Percentiles rank a stretch among this genome's conserved stretches.
phyloP scores from a whole-genome alignment of 2,888 invertebrate genomes.

The Euplagia quadripunctaria region DNA sequence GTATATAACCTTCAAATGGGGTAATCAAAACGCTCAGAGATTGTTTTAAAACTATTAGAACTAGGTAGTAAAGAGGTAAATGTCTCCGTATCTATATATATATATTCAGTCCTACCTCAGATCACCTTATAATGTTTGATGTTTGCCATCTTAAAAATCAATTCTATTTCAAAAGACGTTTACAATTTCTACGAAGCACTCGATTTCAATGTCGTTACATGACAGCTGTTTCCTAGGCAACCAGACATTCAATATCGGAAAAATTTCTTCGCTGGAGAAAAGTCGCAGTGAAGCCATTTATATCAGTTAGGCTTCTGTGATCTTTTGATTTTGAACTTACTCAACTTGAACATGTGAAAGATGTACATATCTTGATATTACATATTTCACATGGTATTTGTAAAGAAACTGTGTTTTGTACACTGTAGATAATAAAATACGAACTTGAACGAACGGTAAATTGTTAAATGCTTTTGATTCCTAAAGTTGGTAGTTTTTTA shows the following conservation, averaged over 20 bases:
- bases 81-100: too few species aligned
- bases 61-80: too few species aligned
- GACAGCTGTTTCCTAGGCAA: conserved; percentile 1
- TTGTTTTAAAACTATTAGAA: too few species aligned
- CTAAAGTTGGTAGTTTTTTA: neutral
- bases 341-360: neutral
- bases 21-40: too few species aligned
- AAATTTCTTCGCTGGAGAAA: conserved; percentile 1
- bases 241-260: conserved; percentile 7
- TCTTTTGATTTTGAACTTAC: neutral
- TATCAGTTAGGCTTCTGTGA: neutral
- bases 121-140: neutral
- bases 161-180: neutral
- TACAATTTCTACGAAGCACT: neutral
- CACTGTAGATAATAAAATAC: neutral
- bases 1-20: too few species aligned
- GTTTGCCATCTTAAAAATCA: neutral
- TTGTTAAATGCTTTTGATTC: neutral
- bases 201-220: neutral
- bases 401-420: neutral
- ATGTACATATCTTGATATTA: neutral
- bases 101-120: neutral
- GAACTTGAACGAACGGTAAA: neutral
- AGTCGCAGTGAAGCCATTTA: neutral
- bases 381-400: neutral